Evolutionary conservation across 2,113 vertebrate genomes (phyloP).

Genomic region (Gymnarchus niloticus): DNA sequence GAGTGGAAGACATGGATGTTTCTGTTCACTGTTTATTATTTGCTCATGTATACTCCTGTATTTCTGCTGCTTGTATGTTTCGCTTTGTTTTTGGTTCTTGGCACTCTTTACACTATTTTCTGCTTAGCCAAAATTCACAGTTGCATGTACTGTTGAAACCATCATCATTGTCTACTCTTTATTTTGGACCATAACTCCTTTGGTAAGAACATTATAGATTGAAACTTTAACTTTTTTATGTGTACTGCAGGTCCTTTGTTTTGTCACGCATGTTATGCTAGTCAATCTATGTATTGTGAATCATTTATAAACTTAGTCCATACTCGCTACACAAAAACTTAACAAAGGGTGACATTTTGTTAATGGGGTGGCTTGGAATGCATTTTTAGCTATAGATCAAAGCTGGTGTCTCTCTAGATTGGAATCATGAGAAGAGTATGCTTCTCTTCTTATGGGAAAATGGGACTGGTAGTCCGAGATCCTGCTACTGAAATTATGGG

Average conservation of each 20-base stretch:
- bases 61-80: no score
- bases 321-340: background rate
- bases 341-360: background rate
- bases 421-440: constrained; percentile 25
- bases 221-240: background rate
- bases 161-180: background rate
- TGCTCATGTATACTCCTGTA: no score
- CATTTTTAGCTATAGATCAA: background rate
- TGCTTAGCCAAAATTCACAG: no score
- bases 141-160: no score
- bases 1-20: no score
- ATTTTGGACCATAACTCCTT: background rate
- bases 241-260: background rate
- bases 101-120: no score
- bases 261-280: no score
- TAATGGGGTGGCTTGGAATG: constrained; percentile 13
- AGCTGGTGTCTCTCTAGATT: background rate
- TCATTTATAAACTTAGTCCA: background rate
- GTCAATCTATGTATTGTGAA: background rate
- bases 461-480: background rate
- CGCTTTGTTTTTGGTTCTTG: no score
- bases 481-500: background rate
- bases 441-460: constrained; percentile 5
- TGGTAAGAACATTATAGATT: no score
- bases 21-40: no score